Conservation (phyloP, 2,888 invertebrate species). For the Helobdella robusta region DNA sequence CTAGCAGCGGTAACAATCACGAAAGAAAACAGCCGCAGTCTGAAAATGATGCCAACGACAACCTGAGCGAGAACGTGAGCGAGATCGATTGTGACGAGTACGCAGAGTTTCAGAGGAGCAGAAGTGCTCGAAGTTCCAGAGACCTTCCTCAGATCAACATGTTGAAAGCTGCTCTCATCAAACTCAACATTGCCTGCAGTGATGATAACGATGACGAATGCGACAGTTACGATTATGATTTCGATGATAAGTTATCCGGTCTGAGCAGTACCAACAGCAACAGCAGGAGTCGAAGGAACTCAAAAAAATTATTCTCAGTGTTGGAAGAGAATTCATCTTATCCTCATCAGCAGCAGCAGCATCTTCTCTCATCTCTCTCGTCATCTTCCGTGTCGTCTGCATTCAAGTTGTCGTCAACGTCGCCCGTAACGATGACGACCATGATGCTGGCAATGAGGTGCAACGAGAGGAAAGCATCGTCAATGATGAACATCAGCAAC, state of each 20-base stretch:
- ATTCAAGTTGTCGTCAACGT: no score
- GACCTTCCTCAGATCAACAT: conserved; percentile 4
- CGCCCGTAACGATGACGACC: no score
- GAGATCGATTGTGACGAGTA: neutral
- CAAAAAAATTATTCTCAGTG: conserved; percentile 18
- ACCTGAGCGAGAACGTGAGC: neutral
- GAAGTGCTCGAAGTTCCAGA: neutral
- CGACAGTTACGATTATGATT: neutral
- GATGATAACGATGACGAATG: neutral
- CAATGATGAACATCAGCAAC: conserved; percentile 15
- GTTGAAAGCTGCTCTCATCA: conserved; percentile 12
- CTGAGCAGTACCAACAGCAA: neutral
- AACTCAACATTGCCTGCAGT: neutral
- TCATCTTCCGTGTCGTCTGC: neutral
- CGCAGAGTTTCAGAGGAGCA: neutral
- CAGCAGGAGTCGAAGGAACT: neutral
- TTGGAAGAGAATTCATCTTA: conserved; percentile 12
- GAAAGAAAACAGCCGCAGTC: neutral
- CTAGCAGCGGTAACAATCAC: neutral
- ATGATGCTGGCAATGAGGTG: neutral
- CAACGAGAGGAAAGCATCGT: conserved; percentile 1
- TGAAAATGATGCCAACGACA: conserved; percentile 2
- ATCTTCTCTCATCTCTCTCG: neutral
- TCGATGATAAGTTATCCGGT: no score
- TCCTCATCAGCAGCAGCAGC: neutral